These are phyloP conservation scores for Ennomos fuscantarius DNA, from an alignment of 2,888 invertebrate genomes.

Conservation along the genomic window DNA sequence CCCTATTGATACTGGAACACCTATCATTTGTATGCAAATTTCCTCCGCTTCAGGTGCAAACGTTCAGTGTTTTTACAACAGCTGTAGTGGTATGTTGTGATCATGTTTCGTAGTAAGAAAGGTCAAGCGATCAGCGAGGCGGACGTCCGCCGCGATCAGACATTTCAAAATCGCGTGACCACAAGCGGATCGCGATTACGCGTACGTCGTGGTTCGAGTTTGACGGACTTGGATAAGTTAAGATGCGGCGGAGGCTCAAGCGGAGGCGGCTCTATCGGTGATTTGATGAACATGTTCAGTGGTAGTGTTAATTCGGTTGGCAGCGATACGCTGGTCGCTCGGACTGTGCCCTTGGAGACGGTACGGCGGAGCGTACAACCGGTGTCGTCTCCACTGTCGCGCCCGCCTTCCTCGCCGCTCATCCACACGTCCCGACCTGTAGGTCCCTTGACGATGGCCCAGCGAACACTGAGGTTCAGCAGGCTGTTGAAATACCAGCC, in stretches of 20 bases:
- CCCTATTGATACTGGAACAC: conserved; percentile 77
- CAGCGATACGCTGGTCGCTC: conserved; percentile 89
- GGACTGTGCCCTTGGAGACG: conserved; percentile 90
- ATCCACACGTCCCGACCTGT: conserved; percentile 74
- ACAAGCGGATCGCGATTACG: conserved; percentile 81
- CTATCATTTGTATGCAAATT: conserved; percentile 78
- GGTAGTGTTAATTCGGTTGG: conserved; percentile 89
- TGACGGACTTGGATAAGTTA: conserved; percentile 90
- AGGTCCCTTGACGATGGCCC: conserved; percentile 87
- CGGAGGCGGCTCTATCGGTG: conserved; percentile 89
- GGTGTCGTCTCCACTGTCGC: conserved; percentile 75
- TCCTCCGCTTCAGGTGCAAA: conserved; percentile 60
- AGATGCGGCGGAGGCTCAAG: conserved; percentile 76
- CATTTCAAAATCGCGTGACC: conserved; percentile 77
- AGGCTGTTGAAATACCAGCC: conserved; percentile 88
- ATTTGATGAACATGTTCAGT: conserved; percentile 92
- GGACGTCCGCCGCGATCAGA: conserved; percentile 82
- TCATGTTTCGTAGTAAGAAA: conserved; percentile 74
- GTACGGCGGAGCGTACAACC: conserved; percentile 83
- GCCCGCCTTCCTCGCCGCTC: conserved; percentile 70
- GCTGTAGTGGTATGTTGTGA: conserved; percentile 55
- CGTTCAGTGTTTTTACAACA: conserved; percentile 61
- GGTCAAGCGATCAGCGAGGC: conserved; percentile 77
- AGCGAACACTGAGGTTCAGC: conserved; percentile 88
- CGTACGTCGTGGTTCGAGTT: conserved; percentile 89